phyloP scores from a whole-genome alignment of 2,797 vertebrate species.

The Sebastes oblongus region DNA sequence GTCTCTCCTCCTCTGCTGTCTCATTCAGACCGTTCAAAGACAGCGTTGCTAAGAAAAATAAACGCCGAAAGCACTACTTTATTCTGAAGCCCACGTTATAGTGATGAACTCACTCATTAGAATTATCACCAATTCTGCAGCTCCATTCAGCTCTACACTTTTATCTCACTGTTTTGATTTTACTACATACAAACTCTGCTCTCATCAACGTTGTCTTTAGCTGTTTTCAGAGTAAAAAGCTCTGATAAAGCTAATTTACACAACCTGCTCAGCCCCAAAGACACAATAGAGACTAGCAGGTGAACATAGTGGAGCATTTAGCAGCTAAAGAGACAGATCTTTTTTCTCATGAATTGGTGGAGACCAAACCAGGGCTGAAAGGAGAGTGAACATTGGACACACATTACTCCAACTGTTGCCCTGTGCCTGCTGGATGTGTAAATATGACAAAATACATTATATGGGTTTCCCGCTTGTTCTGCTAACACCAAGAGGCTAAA shows the following conservation, averaged over 20 bases:
- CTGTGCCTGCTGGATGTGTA: background rate
- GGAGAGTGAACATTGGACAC: background rate
- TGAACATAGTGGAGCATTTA: background rate
- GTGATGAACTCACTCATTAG: background rate
- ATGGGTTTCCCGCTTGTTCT: background rate
- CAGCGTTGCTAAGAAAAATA: too few relatives aligned
- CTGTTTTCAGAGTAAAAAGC: too few relatives aligned
- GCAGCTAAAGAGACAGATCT: background rate
- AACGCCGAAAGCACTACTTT: too few relatives aligned
- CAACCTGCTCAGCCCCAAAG: background rate
- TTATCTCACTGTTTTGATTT: background rate
- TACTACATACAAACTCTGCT: background rate
- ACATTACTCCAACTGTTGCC: background rate
- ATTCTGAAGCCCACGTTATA: too few relatives aligned
- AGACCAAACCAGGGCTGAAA: background rate
- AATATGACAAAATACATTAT: background rate
- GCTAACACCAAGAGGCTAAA: background rate
- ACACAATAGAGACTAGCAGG: background rate
- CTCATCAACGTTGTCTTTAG: too few relatives aligned
- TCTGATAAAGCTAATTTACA: too few relatives aligned
- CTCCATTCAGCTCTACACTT: background rate
- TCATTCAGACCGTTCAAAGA: too few relatives aligned
- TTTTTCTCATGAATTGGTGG: background rate
- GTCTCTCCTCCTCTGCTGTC: too few relatives aligned
- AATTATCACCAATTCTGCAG: background rate